Base-by-base conservation (phyloP, 1,140 invertebrate species). In the Drosophila arizonae region DNA sequence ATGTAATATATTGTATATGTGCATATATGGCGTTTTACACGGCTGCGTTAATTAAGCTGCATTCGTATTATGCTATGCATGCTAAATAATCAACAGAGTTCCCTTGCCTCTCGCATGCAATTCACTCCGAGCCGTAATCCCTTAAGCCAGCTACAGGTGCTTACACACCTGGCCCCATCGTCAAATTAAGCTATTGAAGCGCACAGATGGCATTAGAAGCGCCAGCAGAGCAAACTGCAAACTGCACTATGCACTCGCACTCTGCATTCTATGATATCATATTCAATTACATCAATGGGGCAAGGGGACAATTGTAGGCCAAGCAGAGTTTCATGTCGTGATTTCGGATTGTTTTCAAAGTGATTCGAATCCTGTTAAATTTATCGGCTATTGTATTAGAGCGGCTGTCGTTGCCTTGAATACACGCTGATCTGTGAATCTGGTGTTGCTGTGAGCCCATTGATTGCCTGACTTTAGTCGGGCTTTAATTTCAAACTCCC, bases 1-100 rank as follows among this genome's bases (percentile, higher is more conserved):
- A 10, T 8, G 10, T 60, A 30, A 30, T 48, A 9, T 24, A 28
- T 65, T 64, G 39, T 56, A 17, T 17, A 17, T 17, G 17, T 17
- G 17, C 17, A 17, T 17, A 17, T 17, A 28, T 36, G 17, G 6
- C 6, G 28, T 61, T 69, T 70, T 45, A 54, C 63, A 68, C 57
- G 58, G 58, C 48, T 60, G 65, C 60, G 55, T 64, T 77, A 74
- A 77, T 77, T 77, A 77, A 74, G 48, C 64, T 24, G 17, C 64
- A 45, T 74, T 77, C 64, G 48, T 68, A 55, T 62, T 33, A 69
- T 55, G 71, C 64, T 68, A 17, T 51, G 54, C 30, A 56, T 55
- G 50, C 65, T 55, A 64, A 50, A 74, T 63, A 58, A 36, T 62
- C 72, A 17, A 17, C 43, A 17, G 15, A 46, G 8, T 6, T 24